Evolutionary conservation across 2,888 invertebrate species (phyloP).

Genomic region (Euclidia mi): DNA sequence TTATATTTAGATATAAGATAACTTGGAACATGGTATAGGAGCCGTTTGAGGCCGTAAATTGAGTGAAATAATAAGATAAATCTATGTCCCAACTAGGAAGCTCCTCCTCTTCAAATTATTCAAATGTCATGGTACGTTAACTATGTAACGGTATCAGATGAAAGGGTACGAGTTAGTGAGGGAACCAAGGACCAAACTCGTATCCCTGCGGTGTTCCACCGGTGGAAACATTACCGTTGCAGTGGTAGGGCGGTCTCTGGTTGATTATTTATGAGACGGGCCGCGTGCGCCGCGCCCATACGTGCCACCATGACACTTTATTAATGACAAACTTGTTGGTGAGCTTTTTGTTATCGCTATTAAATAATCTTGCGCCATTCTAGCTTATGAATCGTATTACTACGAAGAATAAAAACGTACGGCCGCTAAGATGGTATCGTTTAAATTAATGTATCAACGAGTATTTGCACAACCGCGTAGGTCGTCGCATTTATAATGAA

Average conservation of each 20-base stretch:
- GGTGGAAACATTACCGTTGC: slow-evolving; percentile 70
- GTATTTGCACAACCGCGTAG: slow-evolving; percentile 41
- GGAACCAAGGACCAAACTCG: slow-evolving; percentile 48
- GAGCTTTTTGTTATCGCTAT: slow-evolving; percentile 71
- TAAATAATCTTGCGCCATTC: slow-evolving; percentile 60
- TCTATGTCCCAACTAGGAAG: slow-evolving; percentile 46
- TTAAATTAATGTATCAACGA: slow-evolving; percentile 58
- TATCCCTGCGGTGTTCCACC: slow-evolving; percentile 65
- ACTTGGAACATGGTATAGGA: slow-evolving; percentile 1
- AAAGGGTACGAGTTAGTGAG: slow-evolving; percentile 56
- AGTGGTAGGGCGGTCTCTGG: slow-evolving; percentile 72
- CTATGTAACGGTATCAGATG: slow-evolving; percentile 61
- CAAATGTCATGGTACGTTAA: slow-evolving; percentile 62
- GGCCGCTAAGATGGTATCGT: slow-evolving; percentile 56
- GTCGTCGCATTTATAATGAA: slow-evolving; percentile 40
- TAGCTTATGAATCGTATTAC: slow-evolving; percentile 60
- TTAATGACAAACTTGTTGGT: slow-evolving; percentile 76
- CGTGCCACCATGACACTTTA: slow-evolving; percentile 79
- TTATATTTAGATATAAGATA: slow-evolving; percentile 6
- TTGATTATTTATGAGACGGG: slow-evolving; percentile 77
- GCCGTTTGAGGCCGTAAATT: slow-evolving; percentile 5
- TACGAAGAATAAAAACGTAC: slow-evolving; percentile 54
- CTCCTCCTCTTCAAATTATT: slow-evolving; percentile 61
- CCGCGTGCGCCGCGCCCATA: slow-evolving; percentile 77
- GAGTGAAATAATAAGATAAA: slow-evolving; percentile 39